Conservation (phyloP, 2,888 invertebrate species). For the Balanococcus diminutus region DNA sequence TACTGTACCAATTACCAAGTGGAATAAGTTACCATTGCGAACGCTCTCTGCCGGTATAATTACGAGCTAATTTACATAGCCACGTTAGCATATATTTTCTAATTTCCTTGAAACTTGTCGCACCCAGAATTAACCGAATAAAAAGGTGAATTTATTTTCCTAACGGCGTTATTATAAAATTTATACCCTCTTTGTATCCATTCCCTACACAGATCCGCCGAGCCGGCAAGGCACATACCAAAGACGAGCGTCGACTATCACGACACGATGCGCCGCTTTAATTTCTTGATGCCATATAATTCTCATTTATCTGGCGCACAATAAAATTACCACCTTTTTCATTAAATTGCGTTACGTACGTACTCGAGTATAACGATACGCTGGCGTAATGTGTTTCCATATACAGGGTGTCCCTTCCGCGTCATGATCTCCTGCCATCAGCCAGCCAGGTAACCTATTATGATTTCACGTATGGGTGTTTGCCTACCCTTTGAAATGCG, state of each 20-base stretch:
- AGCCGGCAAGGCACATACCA: too few relatives aligned
- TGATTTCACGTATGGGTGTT: background rate
- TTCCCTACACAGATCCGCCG: too few relatives aligned
- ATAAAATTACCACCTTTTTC: constrained; percentile 38
- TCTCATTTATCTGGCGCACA: constrained; percentile 22
- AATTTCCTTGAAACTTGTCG: constrained; percentile 12
- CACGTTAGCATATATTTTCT: constrained; percentile 2
- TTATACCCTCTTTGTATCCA: background rate
- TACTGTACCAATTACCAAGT: background rate
- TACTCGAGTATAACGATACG: background rate
- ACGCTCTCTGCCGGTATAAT: background rate
- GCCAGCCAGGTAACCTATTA: background rate
- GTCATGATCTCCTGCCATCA: background rate
- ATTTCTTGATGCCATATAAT: constrained; percentile 36
- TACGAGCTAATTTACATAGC: constrained; percentile 3
- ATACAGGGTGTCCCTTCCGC: background rate
- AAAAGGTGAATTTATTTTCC: constrained; percentile 32
- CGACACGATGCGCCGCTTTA: background rate
- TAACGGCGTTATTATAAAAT: constrained; percentile 23
- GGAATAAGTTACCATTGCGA: background rate
- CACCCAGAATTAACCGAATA: constrained; percentile 35
- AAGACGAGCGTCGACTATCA: background rate
- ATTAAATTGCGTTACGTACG: constrained; percentile 18
- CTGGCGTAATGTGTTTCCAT: background rate
- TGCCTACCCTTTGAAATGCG: background rate